Evolutionary conservation across 2,888 invertebrate genomes (phyloP), one percentile per base, ranked within the genome.

Genomic region (Celastrina argiolus): DNA sequence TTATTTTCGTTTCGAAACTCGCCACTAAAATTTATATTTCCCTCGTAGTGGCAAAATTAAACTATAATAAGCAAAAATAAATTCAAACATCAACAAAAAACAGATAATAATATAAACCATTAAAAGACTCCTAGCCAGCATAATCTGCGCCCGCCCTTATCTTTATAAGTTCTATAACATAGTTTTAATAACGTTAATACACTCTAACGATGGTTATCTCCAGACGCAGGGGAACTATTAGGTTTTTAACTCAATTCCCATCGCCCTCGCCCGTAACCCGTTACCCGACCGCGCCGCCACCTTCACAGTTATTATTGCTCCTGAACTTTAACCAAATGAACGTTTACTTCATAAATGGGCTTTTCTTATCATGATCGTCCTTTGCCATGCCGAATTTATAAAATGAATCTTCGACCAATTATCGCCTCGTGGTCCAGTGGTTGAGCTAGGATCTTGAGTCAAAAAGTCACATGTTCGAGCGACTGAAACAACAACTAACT

Each of bases 131-230:
- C 51, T 8, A 26, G 10, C 45, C 8, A n/a, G 2, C 0, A 14
- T 14, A 5, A 22, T 39, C 22, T 39, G 36, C 39, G 61, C 36
- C 18, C 18, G 18, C n/a, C 36, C 18, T 61, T 39, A 22, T 14
- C 61, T 36, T 18, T 61, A 61, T 22, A 61, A 39, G 18, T 61
- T 61, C 36, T 22, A 36, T 18, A 61, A 36, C 61, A 61, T 61
- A 39, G 36, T 61, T 61, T 61, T 61, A 61, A 61, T 61, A 61
- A 39, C 36, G 61, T 61, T 61, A 61, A 61, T 39, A 61, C 61
- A 22, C 36, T 39, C 36, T 61, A 61, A 61, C 36, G 34, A 61
- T 61, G 22, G 39, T 61, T 61, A 61, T 61, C 61, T 36, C 39
- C 61, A 39, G 61, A 61, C 61, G 61, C 61, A 36, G 34, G 39